These are phyloP conservation scores for Cyprinodon brontotheroides DNA, from an alignment of 2,113 vertebrate genomes.

Conservation along the genomic window DNA sequence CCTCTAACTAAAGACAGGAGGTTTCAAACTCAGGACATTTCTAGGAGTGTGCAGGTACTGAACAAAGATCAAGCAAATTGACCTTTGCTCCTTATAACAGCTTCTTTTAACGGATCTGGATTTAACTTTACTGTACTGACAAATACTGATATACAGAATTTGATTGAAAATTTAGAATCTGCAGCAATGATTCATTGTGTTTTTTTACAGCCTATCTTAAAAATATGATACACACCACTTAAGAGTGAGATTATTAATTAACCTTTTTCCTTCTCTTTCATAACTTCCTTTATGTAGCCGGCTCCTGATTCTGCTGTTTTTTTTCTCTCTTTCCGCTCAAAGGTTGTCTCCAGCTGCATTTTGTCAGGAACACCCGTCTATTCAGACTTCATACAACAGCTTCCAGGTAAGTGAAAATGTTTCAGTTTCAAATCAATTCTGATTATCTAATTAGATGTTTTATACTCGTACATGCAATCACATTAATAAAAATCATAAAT, in stretches of 20 bases:
- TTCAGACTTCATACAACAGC: not conserved
- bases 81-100: not conserved
- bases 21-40: not conserved
- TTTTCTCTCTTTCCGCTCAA: constrained; percentile 5
- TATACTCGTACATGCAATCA: no score
- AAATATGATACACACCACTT: not conserved
- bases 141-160: not conserved
- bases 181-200: not conserved
- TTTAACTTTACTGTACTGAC: not conserved
- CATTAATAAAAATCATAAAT: no score
- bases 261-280: not conserved
- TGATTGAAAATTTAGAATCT: not conserved
- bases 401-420: constrained; percentile 18
- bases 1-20: not conserved
- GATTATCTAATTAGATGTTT: no score
- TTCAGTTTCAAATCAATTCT: no score
- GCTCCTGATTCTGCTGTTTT: not conserved
- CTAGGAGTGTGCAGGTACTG: not conserved
- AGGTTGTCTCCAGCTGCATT: constrained; percentile 38
- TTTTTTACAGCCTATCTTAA: not conserved
- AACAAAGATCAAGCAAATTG: not conserved
- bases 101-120: not conserved
- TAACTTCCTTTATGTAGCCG: constrained; percentile 7
- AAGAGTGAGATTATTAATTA: not conserved
- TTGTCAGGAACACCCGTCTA: not conserved